Evolutionary conservation across 92 coral and sea anemone genomes (phyloP), one percentile per base, ranked within the genome.

Genomic region (Zoanthus sansibaricus): DNA sequence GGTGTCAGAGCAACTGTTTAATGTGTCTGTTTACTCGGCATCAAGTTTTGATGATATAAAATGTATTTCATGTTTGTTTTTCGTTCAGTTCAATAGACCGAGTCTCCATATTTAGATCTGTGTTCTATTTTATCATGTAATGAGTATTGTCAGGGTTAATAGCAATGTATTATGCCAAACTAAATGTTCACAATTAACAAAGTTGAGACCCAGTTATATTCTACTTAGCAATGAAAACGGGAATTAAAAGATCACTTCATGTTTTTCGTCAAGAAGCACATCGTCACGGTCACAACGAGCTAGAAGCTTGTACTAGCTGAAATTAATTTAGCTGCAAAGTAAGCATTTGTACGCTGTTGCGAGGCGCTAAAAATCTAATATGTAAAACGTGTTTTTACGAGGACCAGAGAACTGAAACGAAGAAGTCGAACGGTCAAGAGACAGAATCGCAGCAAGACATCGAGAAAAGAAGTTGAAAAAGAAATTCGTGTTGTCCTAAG

Each of bases 381-480:
- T 80, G 45, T 15, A 80, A 80, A 80, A 64, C 75, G 75, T 62
- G 85, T 80, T 80, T 61, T 64, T 49, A 58, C 16, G 84, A 7
- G 37, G 33, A 62, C 61, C 71, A 79, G 17, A 46, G 66, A 80
- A 80, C 75, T 42, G 46, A 30, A 33, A 44, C 42, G n/a, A 44
- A 33, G 17, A 72, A 47, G 54, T 59, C 49, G 61, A 32, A 30
- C 9, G 17, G n/a, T 37, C 48, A 76, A 76, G 10, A 5, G 3
- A 17, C 42, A 17, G 20, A 46, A 64, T 14, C 6, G 45, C 46
- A 1, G 74, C 31, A 16, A 69, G 31, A 62, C 25, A 17, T 10
- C 9, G 7, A 20, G 2, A 14, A 9, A 25, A 20, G 20, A 12
- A 20, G 14, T 12, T 20, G 8, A 25, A 69, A 69, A 8, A 30